Base-by-base conservation (phyloP, 2,113 vertebrate species). In the Macroglossus sobrinus region DNA sequence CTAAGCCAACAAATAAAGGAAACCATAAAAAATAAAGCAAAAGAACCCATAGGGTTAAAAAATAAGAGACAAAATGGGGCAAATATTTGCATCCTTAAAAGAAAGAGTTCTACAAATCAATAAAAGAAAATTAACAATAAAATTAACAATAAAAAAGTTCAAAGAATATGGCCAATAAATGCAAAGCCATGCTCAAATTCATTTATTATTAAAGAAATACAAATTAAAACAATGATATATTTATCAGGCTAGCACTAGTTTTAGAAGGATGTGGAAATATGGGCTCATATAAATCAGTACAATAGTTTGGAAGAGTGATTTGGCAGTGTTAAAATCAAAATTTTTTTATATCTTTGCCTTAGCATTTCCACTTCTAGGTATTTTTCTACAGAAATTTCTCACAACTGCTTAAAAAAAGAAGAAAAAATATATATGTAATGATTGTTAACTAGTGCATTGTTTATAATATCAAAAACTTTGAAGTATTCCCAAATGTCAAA, bases 11-110 rank as follows among this genome's bases (percentile, higher is more conserved):
- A n/a, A 40, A 12, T 13, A 64, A 78, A 86, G 33, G 75, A 88
- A 50, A 55, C n/a, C 45, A 75, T 89, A 64, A 86, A 92, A 66
- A 85, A 30, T 47, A 80, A 96, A 95, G 38, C 64, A 75, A 61
- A 94, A 89, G 66, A 91, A 84, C 10, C 24, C 28, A 33, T 59
- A 88, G 86, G 10, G 22, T 72, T 93, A n/a, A 72, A 68, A 84
- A 81, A 63, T 64, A 82, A 95, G 95, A 43, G 12, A 63, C 64
- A 91, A 95, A 71, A 47, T 72, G 28, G 24, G 50, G 33, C 50
- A 80, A 43, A 38, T 89, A 50, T 47, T 69, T 87, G 10, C 11
- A 92, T 33, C 21, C 28, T 76, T 97, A 66, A 86, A 94, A 86
- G 43, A 53, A 40, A 79, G 57, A 95, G 4, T 26, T 91, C 35